A percentile compares a stretch with the other conserved stretches of the same genome.
phyloP scores from a whole-genome alignment of 2,797 vertebrate genomes.

The Chaenodraco wilsoni region DNA sequence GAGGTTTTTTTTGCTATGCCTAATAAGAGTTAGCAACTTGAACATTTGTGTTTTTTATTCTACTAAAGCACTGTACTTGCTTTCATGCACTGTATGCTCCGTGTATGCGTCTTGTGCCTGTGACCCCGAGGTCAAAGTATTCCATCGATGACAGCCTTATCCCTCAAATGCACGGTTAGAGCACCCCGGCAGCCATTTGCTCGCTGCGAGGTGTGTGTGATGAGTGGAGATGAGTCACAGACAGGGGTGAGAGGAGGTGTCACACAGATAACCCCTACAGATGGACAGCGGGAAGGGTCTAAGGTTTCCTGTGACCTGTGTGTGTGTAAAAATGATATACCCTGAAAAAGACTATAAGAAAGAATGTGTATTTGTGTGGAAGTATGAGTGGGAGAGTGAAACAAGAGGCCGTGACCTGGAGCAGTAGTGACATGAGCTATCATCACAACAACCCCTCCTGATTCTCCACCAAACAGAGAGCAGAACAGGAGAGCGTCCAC shows the following conservation, averaged over 20 bases:
- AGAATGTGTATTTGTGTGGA: not conserved
- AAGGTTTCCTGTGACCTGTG: slow-evolving; percentile 72
- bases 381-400: slow-evolving; percentile 78
- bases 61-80: not conserved
- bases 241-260: slow-evolving; percentile 74
- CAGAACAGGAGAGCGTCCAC: slow-evolving; percentile 50
- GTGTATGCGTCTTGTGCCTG: slow-evolving; percentile 13
- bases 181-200: slow-evolving; percentile 65
- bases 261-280: slow-evolving; percentile 83
- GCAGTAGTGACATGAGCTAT: slow-evolving; percentile 81
- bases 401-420: slow-evolving; percentile 81
- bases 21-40: not conserved
- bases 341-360: slow-evolving; percentile 47
- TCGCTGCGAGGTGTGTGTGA: slow-evolving; percentile 68
- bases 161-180: slow-evolving; percentile 57
- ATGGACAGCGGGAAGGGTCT: slow-evolving; percentile 77
- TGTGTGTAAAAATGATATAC: slow-evolving; percentile 71
- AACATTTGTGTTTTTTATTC: slow-evolving; percentile 6
- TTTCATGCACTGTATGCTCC: slow-evolving; percentile 36
- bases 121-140: slow-evolving; percentile 72
- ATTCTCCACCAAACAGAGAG: slow-evolving; percentile 52
- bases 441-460: slow-evolving; percentile 68
- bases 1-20: not conserved
- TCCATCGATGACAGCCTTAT: slow-evolving; percentile 75
- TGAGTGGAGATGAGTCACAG: slow-evolving; percentile 72